These are phyloP conservation scores for Macrobrachium nipponense DNA, from an alignment of 1,140 invertebrate species.

Conservation along the genomic window DNA sequence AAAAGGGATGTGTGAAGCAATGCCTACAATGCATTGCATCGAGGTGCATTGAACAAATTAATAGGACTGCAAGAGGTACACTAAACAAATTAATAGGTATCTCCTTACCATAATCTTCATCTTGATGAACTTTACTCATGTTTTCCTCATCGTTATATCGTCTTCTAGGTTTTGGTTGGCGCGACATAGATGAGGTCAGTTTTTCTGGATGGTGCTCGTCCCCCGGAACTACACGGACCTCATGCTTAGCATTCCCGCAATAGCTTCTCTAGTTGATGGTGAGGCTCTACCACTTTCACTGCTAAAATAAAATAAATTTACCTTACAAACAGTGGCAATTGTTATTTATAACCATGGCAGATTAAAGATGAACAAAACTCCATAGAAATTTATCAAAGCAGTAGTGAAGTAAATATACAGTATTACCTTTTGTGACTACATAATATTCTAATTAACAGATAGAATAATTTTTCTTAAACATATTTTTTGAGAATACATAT, in stretches of 20 bases:
- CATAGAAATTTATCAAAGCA: too few species aligned
- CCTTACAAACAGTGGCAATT: neutral
- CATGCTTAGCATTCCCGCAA: constrained; percentile 87
- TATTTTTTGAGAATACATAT: too few species aligned
- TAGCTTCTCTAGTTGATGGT: constrained; percentile 81
- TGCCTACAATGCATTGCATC: neutral
- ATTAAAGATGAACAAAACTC: too few species aligned
- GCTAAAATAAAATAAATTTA: constrained; percentile 32
- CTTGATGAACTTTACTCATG: constrained; percentile 86
- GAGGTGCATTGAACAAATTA: too few species aligned
- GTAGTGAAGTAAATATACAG: too few species aligned
- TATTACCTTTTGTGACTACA: too few species aligned
- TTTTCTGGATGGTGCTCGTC: constrained; percentile 70
- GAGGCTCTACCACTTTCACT: constrained; percentile 73
- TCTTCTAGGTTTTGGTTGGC: constrained; percentile 67
- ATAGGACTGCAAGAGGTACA: too few species aligned
- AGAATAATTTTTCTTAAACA: too few species aligned
- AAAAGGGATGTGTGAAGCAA: too few species aligned
- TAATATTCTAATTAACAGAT: too few species aligned
- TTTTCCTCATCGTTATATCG: constrained; percentile 86
- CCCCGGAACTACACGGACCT: constrained; percentile 71
- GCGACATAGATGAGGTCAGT: constrained; percentile 31
- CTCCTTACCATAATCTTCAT: constrained; percentile 84
- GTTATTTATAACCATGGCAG: neutral
- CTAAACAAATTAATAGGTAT: neutral